Evolutionary conservation across 2,888 invertebrate species (phyloP), one percentile per base, ranked within the genome.

Genomic region (Embidobia sp.): DNA sequence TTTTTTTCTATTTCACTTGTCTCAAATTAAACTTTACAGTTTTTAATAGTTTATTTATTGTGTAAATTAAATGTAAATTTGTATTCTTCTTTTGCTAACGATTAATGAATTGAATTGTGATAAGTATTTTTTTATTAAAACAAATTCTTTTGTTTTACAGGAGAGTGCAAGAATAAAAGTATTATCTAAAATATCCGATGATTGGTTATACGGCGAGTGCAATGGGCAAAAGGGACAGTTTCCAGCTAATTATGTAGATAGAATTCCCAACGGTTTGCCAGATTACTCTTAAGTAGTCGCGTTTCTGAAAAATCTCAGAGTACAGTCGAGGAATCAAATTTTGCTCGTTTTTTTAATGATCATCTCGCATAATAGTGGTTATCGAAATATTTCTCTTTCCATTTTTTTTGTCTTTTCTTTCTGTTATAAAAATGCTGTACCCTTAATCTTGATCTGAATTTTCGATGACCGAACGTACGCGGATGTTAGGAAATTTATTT

Each of bases 181-280:
- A 61, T 90, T 93, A 35, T 92, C 93, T 80, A 93, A 92, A 90
- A 91, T 95, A 81, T 94, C 94, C 83, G 92, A 93, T 51, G 94
- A 95, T 82, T 96, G 96, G 96, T 92, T 94, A 67, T 94, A 92
- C 85, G 96, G 96, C 10, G 94, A 94, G 86, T 92, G 92, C 79
- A 91, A 92, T 70, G 93, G 93, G 26, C 89, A 90, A 77, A 92
- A 90, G 85, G 96, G 96, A 79, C 95, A 95, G 87, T 96, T 96
- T 90, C 96, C 96, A 59, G 91, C 92, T 19, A 94, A 94, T 90
- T 95, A 94, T 89, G 93, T 95, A 72, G 93, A 94, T 88, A 89
- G 90, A 85, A 87, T 92, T 84, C 92, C 92, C 72, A 85, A 81
- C 37, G 89, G 90, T 87, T 84, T 92, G 42, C 75, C 79, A 27